Evolutionary conservation across 2,797 vertebrate species (phyloP), one percentile per base, ranked within the genome.

Genomic region (Luscinia megarhynchos): DNA sequence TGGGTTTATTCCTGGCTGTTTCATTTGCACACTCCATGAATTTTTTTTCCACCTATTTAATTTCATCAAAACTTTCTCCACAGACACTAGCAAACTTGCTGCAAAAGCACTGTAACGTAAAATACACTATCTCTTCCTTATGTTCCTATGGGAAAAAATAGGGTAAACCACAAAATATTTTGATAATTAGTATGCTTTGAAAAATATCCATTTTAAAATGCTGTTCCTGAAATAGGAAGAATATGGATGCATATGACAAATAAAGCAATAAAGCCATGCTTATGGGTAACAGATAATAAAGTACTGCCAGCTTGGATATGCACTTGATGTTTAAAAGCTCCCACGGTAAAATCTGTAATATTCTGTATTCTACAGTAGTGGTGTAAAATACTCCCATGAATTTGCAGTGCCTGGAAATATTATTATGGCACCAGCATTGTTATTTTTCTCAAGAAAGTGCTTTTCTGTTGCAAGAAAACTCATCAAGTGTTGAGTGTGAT

Each of bases 1-100:
- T 88, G 80, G 89, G 66, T 96, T 96, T 86, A 94, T 93, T 96
- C 92, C 94, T 96, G 73, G 43, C 69, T 82, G 67, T 95, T 95
- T 94, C 90, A 94, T 94, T 77, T 95, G 84, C 74, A 89, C 83
- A 90, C 61, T 81, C 76, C 45, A 76, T 58, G 84, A 87, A 79
- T 4, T 62, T 92, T 94, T 94, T 93, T 95, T 81, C 87, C 48
- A 87, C 87, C 81, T 90, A 87, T 94, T 93, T 96, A 95, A 89
- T 91, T 96, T 92, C 74, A 93, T 93, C 85, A 94, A 94, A 84
- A 87, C 51, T 93, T 93, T 85, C 80, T 66, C 87, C 67, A 86
- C 10, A 85, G 84, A 91, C 58, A 70, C 41, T 43, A 87, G 81
- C 50, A 94, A 93, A 90, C 66, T 86, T 69, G 36, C 62, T 87